Conservation (phyloP, 2,888 invertebrate species). For the Eupeodes latifasciatus region DNA sequence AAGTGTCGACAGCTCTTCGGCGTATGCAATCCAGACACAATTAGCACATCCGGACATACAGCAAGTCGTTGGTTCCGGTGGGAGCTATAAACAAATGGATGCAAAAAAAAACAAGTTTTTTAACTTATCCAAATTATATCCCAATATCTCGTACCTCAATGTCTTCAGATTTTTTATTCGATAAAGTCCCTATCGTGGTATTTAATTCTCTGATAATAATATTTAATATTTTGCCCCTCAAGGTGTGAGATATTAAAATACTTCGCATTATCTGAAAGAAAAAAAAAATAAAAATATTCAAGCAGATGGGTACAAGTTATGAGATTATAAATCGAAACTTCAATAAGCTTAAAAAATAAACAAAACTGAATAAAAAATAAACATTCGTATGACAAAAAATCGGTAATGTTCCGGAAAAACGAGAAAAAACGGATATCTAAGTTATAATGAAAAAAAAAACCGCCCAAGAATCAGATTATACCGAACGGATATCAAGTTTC, state of each 20-base stretch:
- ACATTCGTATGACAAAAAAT: conserved; percentile 17
- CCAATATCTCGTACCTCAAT: conserved; percentile 42
- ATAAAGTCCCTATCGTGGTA: conserved; percentile 17
- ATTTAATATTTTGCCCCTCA: conserved; percentile 41
- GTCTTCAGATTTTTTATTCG: conserved; percentile 41
- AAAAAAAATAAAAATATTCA: conserved; percentile 40
- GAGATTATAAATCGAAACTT: conserved; percentile 4
- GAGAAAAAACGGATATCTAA: conserved; percentile 68
- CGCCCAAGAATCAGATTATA: conserved; percentile 58
- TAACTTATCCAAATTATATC: not conserved
- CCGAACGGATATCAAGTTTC: conserved; percentile 62
- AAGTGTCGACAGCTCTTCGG: conserved; percentile 89
- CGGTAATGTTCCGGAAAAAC: conserved; percentile 77
- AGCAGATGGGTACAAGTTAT: conserved; percentile 44
- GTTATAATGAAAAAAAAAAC: conserved; percentile 37
- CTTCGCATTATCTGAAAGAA: conserved; percentile 62
- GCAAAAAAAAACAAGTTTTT: not conserved
- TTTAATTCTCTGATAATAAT: conserved; percentile 44
- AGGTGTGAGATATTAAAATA: conserved; percentile 45
- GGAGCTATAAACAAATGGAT: conserved; percentile 79
- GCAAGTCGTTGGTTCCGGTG: conserved; percentile 90
- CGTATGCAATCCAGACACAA: conserved; percentile 97
- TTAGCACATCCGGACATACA: conserved; percentile 97
- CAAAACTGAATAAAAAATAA: not conserved
- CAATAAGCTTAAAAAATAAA: not conserved